Base-by-base conservation (phyloP, 2,888 invertebrate genomes). In the Andrena camellia region DNA sequence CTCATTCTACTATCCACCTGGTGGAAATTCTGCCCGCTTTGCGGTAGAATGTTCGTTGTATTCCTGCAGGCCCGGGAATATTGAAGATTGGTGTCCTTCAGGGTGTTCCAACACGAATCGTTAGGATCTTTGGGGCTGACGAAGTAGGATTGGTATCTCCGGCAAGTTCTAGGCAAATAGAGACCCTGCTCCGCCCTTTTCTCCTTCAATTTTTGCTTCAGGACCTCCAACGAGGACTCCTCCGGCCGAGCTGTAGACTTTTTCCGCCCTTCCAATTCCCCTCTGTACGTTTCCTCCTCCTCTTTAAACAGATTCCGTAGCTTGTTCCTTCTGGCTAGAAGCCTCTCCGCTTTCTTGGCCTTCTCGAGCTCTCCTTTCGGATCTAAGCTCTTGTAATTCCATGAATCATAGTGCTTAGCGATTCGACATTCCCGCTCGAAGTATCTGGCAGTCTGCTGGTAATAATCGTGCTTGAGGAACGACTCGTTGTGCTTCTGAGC, bases 401-500 rank as follows among this genome's bases (percentile, higher is more conserved):
- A 93, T 7, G 91, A 90, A 72, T 91, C 90, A 70, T 92, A 93
- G 60, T 92, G 92, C 35, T 78, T 88, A 0, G 91, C 91, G 73
- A 89, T 89, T 71, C 77, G 89, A 63, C 87, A 87, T 76, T 93
- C 91, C 4, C 92, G 90, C 68, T 92, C 92, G 71, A 93, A 93
- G 84, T 93, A 94, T 66, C 77, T 89, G 2, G 93, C 93, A 6
- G 91, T 91, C 75, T 90, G 88, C 50, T 86, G 87, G 78, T 92
- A 91, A 71, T 90, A 89, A 70, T 92, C 89, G 63, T 89, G 85
- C 86, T 89, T 92, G n/a, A 86, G 81, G 35, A 77, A 81, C 2
- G 88, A 90, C 70, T 92, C 91, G 89, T 93, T 92, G 52, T 92
- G 91, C 80, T 90, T 92, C 69, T 93, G 92, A 1, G 93, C 93